Evolutionary conservation across 2,888 invertebrate species (phyloP).

Genomic region (Conops quadrifasciatus): DNA sequence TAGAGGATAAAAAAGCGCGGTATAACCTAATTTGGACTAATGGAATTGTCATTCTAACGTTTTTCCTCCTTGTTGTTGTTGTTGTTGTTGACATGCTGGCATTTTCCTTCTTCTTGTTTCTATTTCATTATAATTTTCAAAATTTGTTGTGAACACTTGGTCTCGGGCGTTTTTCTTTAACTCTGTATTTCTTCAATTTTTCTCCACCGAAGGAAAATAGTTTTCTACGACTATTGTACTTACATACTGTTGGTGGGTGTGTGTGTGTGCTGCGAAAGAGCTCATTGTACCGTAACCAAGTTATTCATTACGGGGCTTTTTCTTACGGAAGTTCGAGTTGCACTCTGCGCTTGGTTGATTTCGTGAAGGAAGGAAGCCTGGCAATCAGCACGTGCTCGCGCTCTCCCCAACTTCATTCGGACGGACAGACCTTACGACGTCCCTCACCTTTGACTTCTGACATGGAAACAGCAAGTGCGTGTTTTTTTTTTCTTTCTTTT

Average conservation of each 20-base stretch:
- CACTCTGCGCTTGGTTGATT: slow-evolving; percentile 44
- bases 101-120: not conserved
- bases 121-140: slow-evolving; percentile 17
- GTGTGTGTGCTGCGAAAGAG: slow-evolving; percentile 6
- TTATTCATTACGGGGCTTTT: slow-evolving; percentile 25
- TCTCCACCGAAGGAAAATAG: too few species aligned
- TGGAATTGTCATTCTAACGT: not conserved
- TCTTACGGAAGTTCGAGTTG: slow-evolving; percentile 20
- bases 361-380: slow-evolving; percentile 34
- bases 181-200: not conserved
- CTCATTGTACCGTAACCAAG: slow-evolving; percentile 31
- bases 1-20: too few species aligned
- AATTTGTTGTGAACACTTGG: slow-evolving; percentile 10
- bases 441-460: slow-evolving; percentile 30
- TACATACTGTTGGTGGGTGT: slow-evolving; percentile 4
- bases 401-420: too few species aligned
- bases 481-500: slow-evolving; percentile 2
- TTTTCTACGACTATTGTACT: too few species aligned
- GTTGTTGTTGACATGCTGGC: not conserved
- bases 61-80: not conserved
- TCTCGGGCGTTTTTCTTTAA: slow-evolving; percentile 17
- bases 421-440: not conserved
- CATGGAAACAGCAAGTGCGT: slow-evolving; percentile 18
- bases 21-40: too few species aligned
- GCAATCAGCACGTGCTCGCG: slow-evolving; percentile 44